Evolutionary conservation across 2,888 invertebrate genomes (phyloP), one percentile per base, ranked within the genome.

Genomic region (Dimorphilus gyrociliatus): DNA sequence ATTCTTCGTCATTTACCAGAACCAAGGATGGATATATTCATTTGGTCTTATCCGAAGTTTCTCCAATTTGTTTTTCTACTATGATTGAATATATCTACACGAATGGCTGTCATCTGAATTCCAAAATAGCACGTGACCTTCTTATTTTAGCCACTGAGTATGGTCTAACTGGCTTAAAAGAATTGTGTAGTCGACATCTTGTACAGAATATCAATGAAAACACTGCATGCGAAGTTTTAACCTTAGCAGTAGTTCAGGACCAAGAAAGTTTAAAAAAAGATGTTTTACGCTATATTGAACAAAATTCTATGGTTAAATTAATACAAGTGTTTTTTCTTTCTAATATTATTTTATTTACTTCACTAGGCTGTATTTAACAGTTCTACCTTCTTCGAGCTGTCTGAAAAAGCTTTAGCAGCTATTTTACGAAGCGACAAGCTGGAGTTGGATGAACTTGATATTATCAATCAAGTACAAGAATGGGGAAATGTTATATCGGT

Each of bases 31-130:
- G 47, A 34, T 50, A 55, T 17, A 45, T 51, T 7, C 55, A 53
- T n/a, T 49, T 55, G 32, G 52, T 56, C 1, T 35, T 57, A 21
- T 47, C 56, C 14, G 57, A 57, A 29, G 53, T 53, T 39, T 44
- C 47, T 14, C 46, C 48, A 12, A 54, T 55, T 16, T 46, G 55
- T 13, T 57, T 57, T 33, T 26, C 50, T 13, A 45, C 56, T 12
- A 45, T 57, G 48, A 27, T 57, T 33, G 57, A 57, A 31, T 57
- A 49, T 32, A 49, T 57, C 28, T 57, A 57, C 40, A 55, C 56
- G 29, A 56, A 57, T 35, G 47, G 51, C 44, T 53, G 51, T 28
- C 52, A 51, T 16, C 43, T 57, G 2, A 50, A 45, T 19, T 39
- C 45, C 25, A 54, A 55, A 43, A 53, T 44, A 29, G 56, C 55